A percentile compares a stretch with the other conserved stretches of the same genome.
These are phyloP conservation scores for Horisme vitalbata DNA, from an alignment of 2,888 invertebrate genomes.

Conservation along the genomic window DNA sequence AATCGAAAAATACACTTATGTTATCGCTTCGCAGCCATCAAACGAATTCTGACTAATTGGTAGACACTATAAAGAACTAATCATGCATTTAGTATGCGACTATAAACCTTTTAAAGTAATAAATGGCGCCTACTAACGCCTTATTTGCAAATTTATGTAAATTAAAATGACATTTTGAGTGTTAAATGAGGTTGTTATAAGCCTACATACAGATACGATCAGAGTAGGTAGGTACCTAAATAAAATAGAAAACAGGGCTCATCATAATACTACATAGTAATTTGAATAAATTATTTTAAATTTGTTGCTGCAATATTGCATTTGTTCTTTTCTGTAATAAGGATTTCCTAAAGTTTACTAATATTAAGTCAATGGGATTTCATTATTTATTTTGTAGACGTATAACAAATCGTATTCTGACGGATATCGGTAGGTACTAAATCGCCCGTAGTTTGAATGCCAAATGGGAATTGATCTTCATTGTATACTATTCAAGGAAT, in stretches of 20 bases:
- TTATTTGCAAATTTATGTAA: slow-evolving; percentile 8
- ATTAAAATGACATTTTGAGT: neutral
- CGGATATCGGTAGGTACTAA: slow-evolving; percentile 45
- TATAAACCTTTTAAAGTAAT: slow-evolving; percentile 5
- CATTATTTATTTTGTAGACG: too few relatives aligned
- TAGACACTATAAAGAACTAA: slow-evolving; percentile 17
- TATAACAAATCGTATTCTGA: slow-evolving; percentile 54
- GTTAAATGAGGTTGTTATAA: neutral
- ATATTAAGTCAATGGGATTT: too few relatives aligned
- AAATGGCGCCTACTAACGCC: slow-evolving; percentile 14
- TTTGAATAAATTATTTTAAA: too few relatives aligned
- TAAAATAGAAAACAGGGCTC: too few relatives aligned
- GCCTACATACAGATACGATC: neutral
- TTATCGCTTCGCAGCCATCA: neutral
- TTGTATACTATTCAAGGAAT: slow-evolving; percentile 9
- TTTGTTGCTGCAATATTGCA: too few relatives aligned
- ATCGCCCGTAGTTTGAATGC: slow-evolving; percentile 17
- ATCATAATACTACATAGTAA: too few relatives aligned
- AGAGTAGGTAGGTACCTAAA: too few relatives aligned
- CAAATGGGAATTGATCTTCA: slow-evolving; percentile 4
- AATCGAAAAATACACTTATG: neutral
- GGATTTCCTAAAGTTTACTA: too few relatives aligned
- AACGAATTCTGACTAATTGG: slow-evolving; percentile 35
- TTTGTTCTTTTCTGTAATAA: too few relatives aligned
- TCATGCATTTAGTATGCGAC: slow-evolving; percentile 16